Base-by-base conservation (phyloP, 2,797 vertebrate species). In the Acipenser transmontanus region DNA sequence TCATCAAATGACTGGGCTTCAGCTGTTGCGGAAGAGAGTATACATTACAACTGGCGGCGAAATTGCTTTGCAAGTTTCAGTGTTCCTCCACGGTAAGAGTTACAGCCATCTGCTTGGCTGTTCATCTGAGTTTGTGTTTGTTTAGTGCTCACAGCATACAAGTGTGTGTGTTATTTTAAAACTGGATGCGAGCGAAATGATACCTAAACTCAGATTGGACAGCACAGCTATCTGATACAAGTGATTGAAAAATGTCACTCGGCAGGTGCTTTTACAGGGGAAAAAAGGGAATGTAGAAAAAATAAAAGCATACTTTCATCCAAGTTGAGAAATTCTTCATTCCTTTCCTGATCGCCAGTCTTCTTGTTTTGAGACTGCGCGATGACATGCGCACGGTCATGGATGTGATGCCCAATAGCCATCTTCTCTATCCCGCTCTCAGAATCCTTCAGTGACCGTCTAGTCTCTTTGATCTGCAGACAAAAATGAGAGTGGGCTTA, bases 271-370 rank as follows among this genome's bases (percentile, higher is more conserved):
- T 17, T 17, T 10, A 59, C 34, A 60, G 61, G 56, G 63, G 56
- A 49, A 13, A 67, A 50, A 65, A 62, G 14, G 50, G 59, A 52
- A 66, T 68, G 64, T 48, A 13, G 11, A 34, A 7, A 50, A 47
- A 48, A 0, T 8, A 20, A 10, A 7, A 6, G 85, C 93, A 65
- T 82, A 97, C 97, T 81, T 83, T 99, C 97, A 77, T 93, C 92
- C 82, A 99, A 61, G 74, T 98, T 98, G 81, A 95, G 81, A 77
- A 98, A 99, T 76, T 99, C 94, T 67, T 98, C 96, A 78, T 88
- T 91, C 66, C 97, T 62, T 81, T 99, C 96, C 73, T 85, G 90
- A 64, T 95, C 88, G 59, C 97, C 95, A 1, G 96, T 96, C 77
- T 81, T 96, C 9, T 69, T 85, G 82, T 99, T 98, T 74, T 78